Percentiles rank a stretch among this genome's conserved stretches.
phyloP scores from a whole-genome alignment of 2,888 invertebrate species.

The Drosophila longiperda region DNA sequence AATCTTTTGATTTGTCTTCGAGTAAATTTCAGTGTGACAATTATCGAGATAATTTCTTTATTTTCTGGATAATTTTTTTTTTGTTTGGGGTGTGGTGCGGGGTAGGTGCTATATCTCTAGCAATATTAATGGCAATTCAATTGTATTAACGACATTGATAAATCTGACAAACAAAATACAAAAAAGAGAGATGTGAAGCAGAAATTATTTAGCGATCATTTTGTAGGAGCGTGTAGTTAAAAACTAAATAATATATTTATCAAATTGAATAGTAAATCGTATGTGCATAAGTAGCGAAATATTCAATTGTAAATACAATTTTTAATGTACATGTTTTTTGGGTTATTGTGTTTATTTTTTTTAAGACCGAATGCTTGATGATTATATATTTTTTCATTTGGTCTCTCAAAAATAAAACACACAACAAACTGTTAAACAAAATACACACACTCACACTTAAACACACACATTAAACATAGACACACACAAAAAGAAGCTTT shows the following conservation, averaged over 20 bases:
- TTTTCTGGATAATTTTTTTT: not conserved
- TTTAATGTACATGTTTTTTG: slow-evolving; percentile 48
- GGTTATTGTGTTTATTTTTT: slow-evolving; percentile 27
- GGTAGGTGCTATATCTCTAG: slow-evolving; percentile 50
- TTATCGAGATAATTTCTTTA: not conserved
- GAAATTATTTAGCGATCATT: slow-evolving; percentile 57
- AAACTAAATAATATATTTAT: slow-evolving; percentile 53
- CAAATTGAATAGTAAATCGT: slow-evolving; percentile 65
- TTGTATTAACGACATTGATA: slow-evolving; percentile 75
- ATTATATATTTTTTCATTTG: slow-evolving; percentile 40
- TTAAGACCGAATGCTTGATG: slow-evolving; percentile 28
- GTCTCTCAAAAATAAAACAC: slow-evolving; percentile 18
- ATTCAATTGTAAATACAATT: slow-evolving; percentile 74
- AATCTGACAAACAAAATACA: slow-evolving; percentile 61
- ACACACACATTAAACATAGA: slow-evolving; percentile 26
- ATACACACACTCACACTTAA: slow-evolving; percentile 8
- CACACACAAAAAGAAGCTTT: slow-evolving; percentile 72
- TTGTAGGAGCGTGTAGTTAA: slow-evolving; percentile 69
- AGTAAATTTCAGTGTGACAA: not conserved
- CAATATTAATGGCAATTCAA: slow-evolving; percentile 80
- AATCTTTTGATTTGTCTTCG: slow-evolving; percentile 48
- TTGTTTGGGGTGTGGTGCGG: slow-evolving; percentile 1
- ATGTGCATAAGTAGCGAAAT: slow-evolving; percentile 76
- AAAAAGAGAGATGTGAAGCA: slow-evolving; percentile 7
- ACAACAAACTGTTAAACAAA: slow-evolving; percentile 26